phyloP scores from a whole-genome alignment of 2,888 invertebrate species.

The Amphipyra berbera region DNA sequence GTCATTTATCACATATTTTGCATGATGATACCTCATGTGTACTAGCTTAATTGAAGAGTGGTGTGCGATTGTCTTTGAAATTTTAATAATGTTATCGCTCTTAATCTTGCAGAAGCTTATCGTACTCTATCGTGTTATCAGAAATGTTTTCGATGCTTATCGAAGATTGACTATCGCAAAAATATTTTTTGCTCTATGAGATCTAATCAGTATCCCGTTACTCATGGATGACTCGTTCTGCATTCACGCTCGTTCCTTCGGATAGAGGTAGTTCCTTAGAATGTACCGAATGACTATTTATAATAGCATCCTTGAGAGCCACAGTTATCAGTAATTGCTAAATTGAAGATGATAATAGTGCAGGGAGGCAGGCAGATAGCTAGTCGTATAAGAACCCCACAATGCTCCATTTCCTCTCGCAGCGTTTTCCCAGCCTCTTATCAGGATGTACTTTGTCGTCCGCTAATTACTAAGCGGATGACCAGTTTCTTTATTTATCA shows the following conservation, averaged over 20 bases:
- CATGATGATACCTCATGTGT: conserved; percentile 10
- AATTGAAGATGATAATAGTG: conserved; percentile 33
- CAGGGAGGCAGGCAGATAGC: conserved; percentile 19
- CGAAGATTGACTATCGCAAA: conserved; percentile 32
- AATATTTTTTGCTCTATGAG: conserved; percentile 20
- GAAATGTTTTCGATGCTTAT: conserved; percentile 48
- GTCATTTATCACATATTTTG: conserved; percentile 17
- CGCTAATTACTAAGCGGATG: conserved; percentile 17
- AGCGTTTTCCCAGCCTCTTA: conserved; percentile 12
- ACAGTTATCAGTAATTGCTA: conserved; percentile 36
- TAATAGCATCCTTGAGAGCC: conserved; percentile 18
- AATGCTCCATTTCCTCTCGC: conserved; percentile 17
- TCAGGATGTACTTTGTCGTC: conserved; percentile 36
- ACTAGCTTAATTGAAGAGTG: conserved; percentile 2
- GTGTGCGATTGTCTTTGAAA: conserved; percentile 17
- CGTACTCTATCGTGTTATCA: conserved; percentile 39
- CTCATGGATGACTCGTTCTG: conserved; percentile 6
- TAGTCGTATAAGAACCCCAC: conserved; percentile 13
- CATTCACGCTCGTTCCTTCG: background rate
- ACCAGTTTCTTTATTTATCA: conserved; percentile 10
- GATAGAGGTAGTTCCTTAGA: background rate
- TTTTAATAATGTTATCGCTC: conserved; percentile 34
- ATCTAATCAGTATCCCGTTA: conserved; percentile 3
- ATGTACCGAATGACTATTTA: conserved; percentile 7
- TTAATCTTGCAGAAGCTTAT: conserved; percentile 45